A percentile compares a stretch with the other conserved stretches of the same genome.
Evolutionary conservation across 30 jellyfish, hydroid and myxozoan species (phyloP).

Genomic region (Cassiopea xamachana): DNA sequence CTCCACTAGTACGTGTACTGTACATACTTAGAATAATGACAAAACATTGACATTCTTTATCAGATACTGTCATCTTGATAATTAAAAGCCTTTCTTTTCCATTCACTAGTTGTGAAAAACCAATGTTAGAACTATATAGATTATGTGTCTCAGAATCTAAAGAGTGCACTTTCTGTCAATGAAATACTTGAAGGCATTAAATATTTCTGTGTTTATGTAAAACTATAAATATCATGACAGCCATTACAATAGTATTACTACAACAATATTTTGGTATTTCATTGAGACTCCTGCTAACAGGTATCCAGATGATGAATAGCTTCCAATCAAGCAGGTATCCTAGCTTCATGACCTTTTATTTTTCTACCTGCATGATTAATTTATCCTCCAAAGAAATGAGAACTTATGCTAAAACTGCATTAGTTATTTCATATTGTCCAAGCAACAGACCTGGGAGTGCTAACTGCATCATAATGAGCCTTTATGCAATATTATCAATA

Average conservation of each 20-base stretch:
- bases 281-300: constrained; percentile 1
- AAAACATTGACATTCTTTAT: no score
- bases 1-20: no score
- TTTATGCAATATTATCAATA: no score
- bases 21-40: no score
- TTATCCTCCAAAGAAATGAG: neutral
- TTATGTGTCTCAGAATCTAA: no score
- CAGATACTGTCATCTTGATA: no score
- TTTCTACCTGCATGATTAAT: constrained; percentile 2
- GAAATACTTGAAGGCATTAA: neutral
- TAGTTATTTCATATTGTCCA: neutral
- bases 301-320: constrained; percentile 1
- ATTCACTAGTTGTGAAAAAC: no score
- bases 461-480: no score
- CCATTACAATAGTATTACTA: neutral
- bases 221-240: neutral
- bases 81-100: no score
- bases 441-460: neutral
- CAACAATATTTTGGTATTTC: neutral
- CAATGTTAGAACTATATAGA: no score
- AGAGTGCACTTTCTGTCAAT: neutral
- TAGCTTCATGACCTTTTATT: constrained; percentile 6
- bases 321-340: neutral
- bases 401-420: neutral
- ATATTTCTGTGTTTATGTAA: neutral